Evolutionary conservation across 2,888 invertebrate species (phyloP), one percentile per base, ranked within the genome.

Genomic region (Eilema caniola): DNA sequence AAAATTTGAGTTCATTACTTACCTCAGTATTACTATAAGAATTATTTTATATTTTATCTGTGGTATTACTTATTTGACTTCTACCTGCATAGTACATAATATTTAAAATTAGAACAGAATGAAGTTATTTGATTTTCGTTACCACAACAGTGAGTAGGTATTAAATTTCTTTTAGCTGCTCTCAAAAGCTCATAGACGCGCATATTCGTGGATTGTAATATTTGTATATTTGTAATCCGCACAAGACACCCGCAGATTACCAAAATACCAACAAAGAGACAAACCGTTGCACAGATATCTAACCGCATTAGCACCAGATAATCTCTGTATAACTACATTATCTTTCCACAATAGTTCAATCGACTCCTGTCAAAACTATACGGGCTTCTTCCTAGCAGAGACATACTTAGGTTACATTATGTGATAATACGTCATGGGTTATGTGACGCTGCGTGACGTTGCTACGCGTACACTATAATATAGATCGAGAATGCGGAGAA

Each of bases 311-410:
- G 12, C 62, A 62, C 3, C 24, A 72, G 73, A 81, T 81, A 72
- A 83, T 81, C 71, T 75, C 31, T 57, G 71, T 68, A 78, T 59
- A 76, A 71, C 69, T 79, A 78, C 75, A 79, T 78, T 84, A 88
- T 86, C 89, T 85, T 37, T 61, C 62, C 59, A 88, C 87, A 88
- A 88, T 85, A 76, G 77, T 86, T 85, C 85, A 83, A 88, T 88
- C 87, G 86, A 77, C 77, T 74, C 69, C 75, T 82, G 80, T 87
- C 88, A 86, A 83, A 86, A 75, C 71, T 80, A 91, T 92, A 89
- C 89, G 92, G 92, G 92, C 68, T 67, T 80, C 77, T 76, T 82
- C 66, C 67, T 28, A 47, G 25, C n/a, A 2, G 1, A 65, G 4
- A 60, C 41, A 81, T 31, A 25, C 2, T 80, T 70, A 83, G 68